These are phyloP conservation scores for Lynx canadensis DNA, from an alignment of 2,113 vertebrate species.

Conservation along the genomic window DNA sequence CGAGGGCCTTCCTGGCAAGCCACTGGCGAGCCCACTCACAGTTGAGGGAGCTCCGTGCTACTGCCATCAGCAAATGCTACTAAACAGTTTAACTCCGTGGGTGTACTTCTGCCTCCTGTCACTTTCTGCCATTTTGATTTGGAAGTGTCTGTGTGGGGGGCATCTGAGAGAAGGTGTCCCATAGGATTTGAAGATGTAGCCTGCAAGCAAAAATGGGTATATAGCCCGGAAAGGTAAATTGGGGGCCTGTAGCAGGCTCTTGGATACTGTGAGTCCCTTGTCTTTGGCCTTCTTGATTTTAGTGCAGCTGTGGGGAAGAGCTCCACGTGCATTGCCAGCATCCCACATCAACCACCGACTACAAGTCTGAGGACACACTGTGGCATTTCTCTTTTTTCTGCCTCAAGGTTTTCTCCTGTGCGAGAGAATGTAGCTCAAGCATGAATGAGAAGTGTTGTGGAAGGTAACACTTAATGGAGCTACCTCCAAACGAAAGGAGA, in stretches of 20 bases:
- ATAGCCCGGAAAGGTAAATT: neutral
- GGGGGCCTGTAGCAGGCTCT: neutral
- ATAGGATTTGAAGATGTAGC: neutral
- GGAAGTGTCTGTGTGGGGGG: neutral
- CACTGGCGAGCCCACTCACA: neutral
- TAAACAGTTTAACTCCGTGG: neutral
- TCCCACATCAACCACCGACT: neutral
- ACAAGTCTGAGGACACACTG: neutral
- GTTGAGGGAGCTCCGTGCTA: neutral
- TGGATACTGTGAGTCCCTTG: neutral
- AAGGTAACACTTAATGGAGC: neutral
- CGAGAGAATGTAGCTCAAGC: neutral
- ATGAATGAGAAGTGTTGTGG: neutral
- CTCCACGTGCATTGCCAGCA: neutral
- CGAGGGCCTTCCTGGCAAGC: neutral
- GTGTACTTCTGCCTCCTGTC: neutral
- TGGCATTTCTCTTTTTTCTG: neutral
- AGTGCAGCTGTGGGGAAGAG: neutral
- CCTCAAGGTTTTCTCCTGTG: neutral
- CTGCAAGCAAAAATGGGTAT: neutral
- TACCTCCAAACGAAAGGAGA: neutral
- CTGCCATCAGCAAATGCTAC: neutral
- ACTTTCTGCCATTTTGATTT: neutral
- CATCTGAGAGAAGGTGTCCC: neutral
- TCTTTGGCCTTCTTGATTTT: neutral